A percentile compares a stretch with the other conserved stretches of the same genome.
Evolutionary conservation across 2,113 vertebrate genomes (phyloP).

Genomic region (Cygnus atratus): DNA sequence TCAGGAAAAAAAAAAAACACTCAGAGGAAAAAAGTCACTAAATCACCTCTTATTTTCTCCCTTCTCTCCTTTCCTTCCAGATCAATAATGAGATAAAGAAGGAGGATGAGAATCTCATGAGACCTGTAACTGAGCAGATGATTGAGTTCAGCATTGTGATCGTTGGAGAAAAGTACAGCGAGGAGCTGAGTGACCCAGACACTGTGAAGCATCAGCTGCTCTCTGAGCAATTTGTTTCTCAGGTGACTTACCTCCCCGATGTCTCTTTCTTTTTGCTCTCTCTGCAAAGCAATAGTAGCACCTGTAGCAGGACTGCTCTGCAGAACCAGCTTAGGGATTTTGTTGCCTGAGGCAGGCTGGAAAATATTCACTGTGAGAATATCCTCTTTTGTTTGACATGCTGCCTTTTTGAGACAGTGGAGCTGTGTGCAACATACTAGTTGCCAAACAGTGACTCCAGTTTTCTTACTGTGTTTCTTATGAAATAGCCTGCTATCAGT

Average conservation of each 20-base stretch:
- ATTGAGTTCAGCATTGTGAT: conserved; percentile 87
- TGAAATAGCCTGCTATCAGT: neutral
- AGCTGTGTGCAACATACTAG: neutral
- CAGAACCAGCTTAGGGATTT: neutral
- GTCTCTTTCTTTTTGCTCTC: neutral
- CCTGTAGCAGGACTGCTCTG: neutral
- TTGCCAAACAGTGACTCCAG: neutral
- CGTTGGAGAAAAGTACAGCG: conserved; percentile 76
- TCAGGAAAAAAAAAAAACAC: neutral
- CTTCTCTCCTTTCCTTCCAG: conserved; percentile 66
- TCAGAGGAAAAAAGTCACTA: neutral
- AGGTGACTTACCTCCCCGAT: conserved; percentile 71
- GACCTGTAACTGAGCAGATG: conserved; percentile 77
- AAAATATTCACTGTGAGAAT: neutral
- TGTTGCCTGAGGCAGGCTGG: neutral
- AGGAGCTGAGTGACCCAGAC: conserved; percentile 80
- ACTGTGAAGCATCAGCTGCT: conserved; percentile 74
- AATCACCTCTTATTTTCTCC: neutral
- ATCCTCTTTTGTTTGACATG: neutral
- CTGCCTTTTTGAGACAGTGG: neutral
- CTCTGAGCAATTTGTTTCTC: conserved; percentile 80
- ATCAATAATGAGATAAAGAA: conserved; percentile 86
- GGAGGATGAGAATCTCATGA: conserved; percentile 63
- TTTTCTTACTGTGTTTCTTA: neutral
- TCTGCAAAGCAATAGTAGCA: neutral